A percentile compares a stretch with the other conserved stretches of the same genome.
Conservation (phyloP, 37 sponge, comb jelly and placozoan species). For the Eunapius fragilis region DNA sequence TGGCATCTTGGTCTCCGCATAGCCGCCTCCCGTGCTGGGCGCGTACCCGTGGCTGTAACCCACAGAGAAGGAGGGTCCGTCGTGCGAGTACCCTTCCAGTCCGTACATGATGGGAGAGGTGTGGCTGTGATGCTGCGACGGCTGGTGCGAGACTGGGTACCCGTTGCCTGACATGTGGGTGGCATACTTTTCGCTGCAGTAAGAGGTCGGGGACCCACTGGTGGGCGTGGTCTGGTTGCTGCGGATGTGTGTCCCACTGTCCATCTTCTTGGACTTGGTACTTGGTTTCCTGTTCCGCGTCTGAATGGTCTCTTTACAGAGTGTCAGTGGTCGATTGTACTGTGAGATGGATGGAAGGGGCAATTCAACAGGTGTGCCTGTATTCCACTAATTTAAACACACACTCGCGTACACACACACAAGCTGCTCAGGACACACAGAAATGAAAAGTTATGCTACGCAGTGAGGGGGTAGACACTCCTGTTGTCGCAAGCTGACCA, state of each 20-base stretch:
- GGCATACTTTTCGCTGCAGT: background rate
- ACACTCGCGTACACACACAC: too few species aligned
- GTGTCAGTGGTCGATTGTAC: constrained; percentile 84
- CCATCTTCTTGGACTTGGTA: constrained; percentile 41
- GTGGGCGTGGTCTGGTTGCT: background rate
- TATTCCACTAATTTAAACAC: too few species aligned
- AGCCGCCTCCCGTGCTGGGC: background rate
- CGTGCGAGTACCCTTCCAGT: background rate
- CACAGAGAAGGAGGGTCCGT: constrained; percentile 6
- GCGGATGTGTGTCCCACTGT: background rate
- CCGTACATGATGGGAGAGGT: constrained; percentile 4
- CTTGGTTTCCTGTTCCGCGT: constrained; percentile 84
- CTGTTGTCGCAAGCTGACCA: background rate
- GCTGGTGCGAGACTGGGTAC: background rate
- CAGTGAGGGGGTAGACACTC: background rate
- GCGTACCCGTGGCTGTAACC: background rate
- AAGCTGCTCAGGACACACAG: background rate
- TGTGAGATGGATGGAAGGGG: constrained; percentile 35
- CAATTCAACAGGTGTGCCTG: too few species aligned
- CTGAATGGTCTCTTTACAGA: constrained; percentile 91
- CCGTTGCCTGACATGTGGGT: background rate
- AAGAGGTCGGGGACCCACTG: background rate
- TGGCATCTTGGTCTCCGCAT: background rate
- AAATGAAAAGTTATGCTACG: background rate
- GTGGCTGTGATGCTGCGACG: background rate